A percentile compares a stretch with the other conserved stretches of the same genome.
Evolutionary conservation across 53 echinoderm and acorn worm species (phyloP).

Genomic region (Arbacia lixula): DNA sequence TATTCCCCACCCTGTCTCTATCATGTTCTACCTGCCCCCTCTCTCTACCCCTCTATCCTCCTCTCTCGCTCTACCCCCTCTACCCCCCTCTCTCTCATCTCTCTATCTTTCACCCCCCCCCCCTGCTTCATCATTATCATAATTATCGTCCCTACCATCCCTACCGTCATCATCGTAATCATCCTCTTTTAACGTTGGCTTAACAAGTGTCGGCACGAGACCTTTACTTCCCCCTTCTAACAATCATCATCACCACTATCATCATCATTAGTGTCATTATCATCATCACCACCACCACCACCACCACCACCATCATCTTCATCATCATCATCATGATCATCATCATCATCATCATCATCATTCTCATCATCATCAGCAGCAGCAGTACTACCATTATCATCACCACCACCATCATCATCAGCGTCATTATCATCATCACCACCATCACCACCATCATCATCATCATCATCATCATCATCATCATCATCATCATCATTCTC

Average conservation of each 20-base stretch:
- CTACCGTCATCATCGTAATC: background rate
- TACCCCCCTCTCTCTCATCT: background rate
- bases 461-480: no score
- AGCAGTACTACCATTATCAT: background rate
- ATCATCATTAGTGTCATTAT: slow-evolving; percentile 20
- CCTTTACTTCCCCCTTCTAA: background rate
- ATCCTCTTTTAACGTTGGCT: background rate
- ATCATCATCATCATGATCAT: no score
- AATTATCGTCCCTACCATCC: background rate
- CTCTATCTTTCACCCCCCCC: background rate
- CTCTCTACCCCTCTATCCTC: no score
- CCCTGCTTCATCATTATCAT: background rate
- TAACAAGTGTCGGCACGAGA: background rate
- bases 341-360: no score
- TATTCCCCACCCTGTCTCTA: no score
- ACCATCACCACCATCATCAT: no score
- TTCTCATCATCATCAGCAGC: no score
- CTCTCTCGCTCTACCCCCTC: no score
- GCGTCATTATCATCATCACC: no score
- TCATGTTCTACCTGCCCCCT: no score
- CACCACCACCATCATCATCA: background rate
- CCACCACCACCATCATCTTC: no score
- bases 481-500: no score
- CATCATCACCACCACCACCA: background rate
- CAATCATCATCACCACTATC: background rate